Evolutionary conservation across 2,113 vertebrate species (phyloP).

Genomic region (Sapayoa aenigma): DNA sequence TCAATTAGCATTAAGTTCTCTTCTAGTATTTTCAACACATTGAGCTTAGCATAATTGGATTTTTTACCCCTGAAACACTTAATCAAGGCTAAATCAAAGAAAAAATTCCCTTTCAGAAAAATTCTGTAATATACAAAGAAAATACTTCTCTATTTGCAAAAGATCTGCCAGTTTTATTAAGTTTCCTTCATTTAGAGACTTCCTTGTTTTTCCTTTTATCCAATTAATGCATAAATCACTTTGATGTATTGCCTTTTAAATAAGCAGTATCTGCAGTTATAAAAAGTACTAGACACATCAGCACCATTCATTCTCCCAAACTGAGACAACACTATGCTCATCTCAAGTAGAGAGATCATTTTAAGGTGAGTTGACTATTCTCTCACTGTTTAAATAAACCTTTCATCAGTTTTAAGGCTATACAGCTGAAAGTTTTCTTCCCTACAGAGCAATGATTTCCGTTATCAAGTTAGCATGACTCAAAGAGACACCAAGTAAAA

Average conservation of each 20-base stretch:
- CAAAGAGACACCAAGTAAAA: background rate
- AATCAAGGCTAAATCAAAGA: constrained; percentile 64
- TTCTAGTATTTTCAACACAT: constrained; percentile 56
- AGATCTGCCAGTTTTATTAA: constrained; percentile 28
- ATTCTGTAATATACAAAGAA: constrained; percentile 36
- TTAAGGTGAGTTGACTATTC: constrained; percentile 45
- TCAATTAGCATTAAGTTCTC: constrained; percentile 46
- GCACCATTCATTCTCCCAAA: background rate
- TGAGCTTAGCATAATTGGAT: constrained; percentile 60
- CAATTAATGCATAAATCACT: constrained; percentile 61
- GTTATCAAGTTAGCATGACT: background rate
- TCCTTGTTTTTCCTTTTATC: constrained; percentile 55
- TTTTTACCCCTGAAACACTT: constrained; percentile 39
- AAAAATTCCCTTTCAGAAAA: constrained; percentile 20
- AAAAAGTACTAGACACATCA: background rate
- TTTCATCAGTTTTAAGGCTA: constrained; percentile 9
- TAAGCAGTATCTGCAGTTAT: background rate
- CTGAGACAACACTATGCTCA: background rate
- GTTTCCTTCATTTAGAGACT: constrained; percentile 32
- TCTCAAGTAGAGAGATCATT: background rate
- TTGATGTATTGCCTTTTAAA: constrained; percentile 54
- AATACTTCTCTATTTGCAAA: constrained; percentile 5
- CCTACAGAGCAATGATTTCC: background rate
- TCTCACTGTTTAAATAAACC: constrained; percentile 16
- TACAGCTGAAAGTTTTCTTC: background rate